A percentile compares a stretch with the other conserved stretches of the same genome.
Evolutionary conservation across 2,888 invertebrate species (phyloP).

Genomic region (Tetanocera ferruginea): DNA sequence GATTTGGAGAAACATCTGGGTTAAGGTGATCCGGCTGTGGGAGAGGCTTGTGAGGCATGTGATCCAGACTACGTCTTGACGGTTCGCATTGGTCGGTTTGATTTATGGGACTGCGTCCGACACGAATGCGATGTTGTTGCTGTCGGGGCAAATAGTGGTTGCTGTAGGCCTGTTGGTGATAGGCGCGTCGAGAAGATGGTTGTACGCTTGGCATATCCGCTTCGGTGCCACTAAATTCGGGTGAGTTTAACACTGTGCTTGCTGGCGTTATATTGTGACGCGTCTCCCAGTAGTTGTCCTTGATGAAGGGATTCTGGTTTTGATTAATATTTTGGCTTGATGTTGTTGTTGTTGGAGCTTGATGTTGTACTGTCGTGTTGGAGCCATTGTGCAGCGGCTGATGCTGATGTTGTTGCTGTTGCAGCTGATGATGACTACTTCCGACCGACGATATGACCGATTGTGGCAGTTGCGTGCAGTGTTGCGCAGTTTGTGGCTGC

Average conservation of each 20-base stretch:
- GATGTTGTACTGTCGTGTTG: conserved; percentile 5
- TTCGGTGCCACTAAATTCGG: conserved; percentile 52
- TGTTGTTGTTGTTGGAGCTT: conserved; percentile 29
- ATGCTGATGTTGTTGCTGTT: conserved; percentile 49
- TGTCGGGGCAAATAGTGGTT: conserved; percentile 51
- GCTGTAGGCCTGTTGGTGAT: conserved; percentile 44
- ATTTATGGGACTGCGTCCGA: conserved; percentile 63
- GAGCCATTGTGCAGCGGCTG: conserved; percentile 46
- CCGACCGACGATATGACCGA: conserved; percentile 19
- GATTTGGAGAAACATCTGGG: conserved; percentile 21
- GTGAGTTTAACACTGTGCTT: conserved; percentile 63
- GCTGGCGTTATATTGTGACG: conserved; percentile 56
- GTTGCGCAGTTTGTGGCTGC: conserved; percentile 45
- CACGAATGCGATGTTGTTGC: conserved; percentile 59
- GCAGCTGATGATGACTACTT: conserved; percentile 48
- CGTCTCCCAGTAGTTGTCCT: conserved; percentile 66
- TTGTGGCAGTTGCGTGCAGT: conserved; percentile 38
- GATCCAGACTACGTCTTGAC: not conserved
- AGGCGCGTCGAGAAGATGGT: conserved; percentile 45
- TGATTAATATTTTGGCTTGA: conserved; percentile 37
- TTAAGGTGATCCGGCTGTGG: conserved; percentile 27
- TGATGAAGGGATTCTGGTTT: conserved; percentile 66
- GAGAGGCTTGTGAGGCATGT: conserved; percentile 27
- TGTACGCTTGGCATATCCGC: conserved; percentile 57
- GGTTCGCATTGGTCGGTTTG: conserved; percentile 46